Evolutionary conservation across 1,140 invertebrate species (phyloP), one percentile per base, ranked within the genome.

Genomic region (Drosophila pandora): DNA sequence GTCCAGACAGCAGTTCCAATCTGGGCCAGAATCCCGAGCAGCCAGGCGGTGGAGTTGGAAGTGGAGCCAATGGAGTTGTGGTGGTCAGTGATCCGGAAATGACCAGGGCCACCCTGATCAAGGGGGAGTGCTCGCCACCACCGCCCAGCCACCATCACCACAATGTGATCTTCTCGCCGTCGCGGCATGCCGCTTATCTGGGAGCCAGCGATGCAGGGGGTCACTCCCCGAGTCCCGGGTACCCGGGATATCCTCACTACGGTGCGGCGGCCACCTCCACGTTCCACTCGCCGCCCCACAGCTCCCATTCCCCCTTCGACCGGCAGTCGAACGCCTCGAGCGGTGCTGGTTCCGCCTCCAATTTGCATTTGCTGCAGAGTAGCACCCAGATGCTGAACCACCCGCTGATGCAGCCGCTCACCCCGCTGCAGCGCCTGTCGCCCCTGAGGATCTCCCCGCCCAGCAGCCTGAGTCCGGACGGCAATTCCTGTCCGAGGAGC

Each of bases 1-100:
- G 95, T 92, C 96, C 96, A 0, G 96, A 97, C 88, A 97, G 95
- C 3, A 96, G 95, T 88, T 96, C 95, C 10, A 95, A 95, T 70
- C 75, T 91, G 13, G 82, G 73, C 0, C 83, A 85, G 62, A 57
- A 67, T 8, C 74, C 67, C 30, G 80, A 90, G 63, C 65, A 57
- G 64, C 67, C 30, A 1, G 30, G 9, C 30, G 30, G 25, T 3
- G 49, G 50, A n/a, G 49, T 58, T 3, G 34, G 34, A 37, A n/a
- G 34, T 2, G 34, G 32, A 25, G 55, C n/a, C 1, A 32, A 60
- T 21, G 57, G 58, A n/a, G 53, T 25, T 2, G 41, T 17, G 41
- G 59, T 52, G 13, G 41, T 61, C 52, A 12, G 55, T 6, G 87
- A 91, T 2, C 79, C 67, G 56, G 87, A 91, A 17, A 49, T 90